Conservation (phyloP, 2,797 vertebrate species). For the Carcharodon carcharias region DNA sequence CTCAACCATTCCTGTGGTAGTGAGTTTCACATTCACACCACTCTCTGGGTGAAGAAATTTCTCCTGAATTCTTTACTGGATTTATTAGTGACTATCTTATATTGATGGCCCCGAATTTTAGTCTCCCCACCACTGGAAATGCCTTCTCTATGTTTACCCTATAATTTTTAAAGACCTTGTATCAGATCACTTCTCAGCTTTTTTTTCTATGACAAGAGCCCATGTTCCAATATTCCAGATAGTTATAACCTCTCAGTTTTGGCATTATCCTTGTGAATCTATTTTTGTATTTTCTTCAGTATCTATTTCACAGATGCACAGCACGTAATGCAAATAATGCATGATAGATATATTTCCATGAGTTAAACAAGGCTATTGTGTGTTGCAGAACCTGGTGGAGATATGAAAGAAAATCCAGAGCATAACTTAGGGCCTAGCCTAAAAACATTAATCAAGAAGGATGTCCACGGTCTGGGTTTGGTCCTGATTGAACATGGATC, state of each 20-base stretch:
- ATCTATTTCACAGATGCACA: not conserved
- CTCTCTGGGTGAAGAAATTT: not conserved
- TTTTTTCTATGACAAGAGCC: not conserved
- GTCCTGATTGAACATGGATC: slow-evolving; percentile 47
- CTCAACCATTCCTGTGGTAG: not conserved
- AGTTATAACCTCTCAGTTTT: not conserved
- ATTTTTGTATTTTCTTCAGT: not conserved
- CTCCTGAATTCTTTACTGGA: not conserved
- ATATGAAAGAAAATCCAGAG: slow-evolving; percentile 33
- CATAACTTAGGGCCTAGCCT: slow-evolving; percentile 44
- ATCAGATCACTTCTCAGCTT: not conserved
- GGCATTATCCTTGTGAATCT: not conserved
- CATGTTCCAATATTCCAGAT: not conserved
- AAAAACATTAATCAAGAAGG: slow-evolving; percentile 46
- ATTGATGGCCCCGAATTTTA: not conserved
- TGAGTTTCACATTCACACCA: not conserved
- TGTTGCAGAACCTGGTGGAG: slow-evolving; percentile 39
- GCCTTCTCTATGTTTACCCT: not conserved
- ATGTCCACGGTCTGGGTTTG: slow-evolving; percentile 47
- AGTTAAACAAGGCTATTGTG: not conserved
- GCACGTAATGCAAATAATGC: not conserved
- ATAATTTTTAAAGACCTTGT: not conserved
- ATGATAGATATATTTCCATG: not conserved
- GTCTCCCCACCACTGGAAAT: not conserved
- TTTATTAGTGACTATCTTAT: not conserved